Evolutionary conservation across 92 coral and sea anemone species (phyloP), one percentile per base, ranked within the genome.

Genomic region (Actinostola sp.): DNA sequence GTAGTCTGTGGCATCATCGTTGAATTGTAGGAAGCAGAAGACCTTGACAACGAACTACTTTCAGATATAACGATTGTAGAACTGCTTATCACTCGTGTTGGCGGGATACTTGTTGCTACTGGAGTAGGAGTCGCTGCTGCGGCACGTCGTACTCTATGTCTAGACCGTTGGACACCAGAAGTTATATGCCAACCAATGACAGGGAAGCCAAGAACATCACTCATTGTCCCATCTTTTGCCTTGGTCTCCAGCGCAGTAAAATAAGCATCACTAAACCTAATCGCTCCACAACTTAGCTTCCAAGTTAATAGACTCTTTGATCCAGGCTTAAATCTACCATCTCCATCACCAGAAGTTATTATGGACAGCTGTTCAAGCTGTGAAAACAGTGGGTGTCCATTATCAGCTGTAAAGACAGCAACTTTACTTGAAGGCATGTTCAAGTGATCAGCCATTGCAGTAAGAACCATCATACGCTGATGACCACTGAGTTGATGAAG

Each of bases 161-260:
- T 89, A 17, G 75, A 76, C 60, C 72, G 91, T 56, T 93, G 97
- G 16, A 84, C 72, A 28, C 98, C 97, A 51, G 97, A 88, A 31
- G 88, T 80, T 23, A 92, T 72, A 75, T 92, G 96, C 99, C 99
- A 92, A 7, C 99, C 95, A 31, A 92, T 81, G 13, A 92, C 87
- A 35, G 92, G 89, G 58, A 60, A 67, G 5, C 97, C 92, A 46
- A 91, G 68, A 2, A 67, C 63, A 10, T 77, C 46, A 48, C 88
- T 84, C 3, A 83, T 74, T 21, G 87, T 82, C 23, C 94, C 93
- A 80, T 88, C 92, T 66, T 89, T 88, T 0, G 97, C 81, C 35
- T 35, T 76, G 31, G 82, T 43, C 44, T 86, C 86, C 31, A 95
- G 92, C 19, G 60, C 73, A 31, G 78, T 71, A 19, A 95, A 48